Base-by-base conservation (phyloP, 2,888 invertebrate genomes). In the Odontocolon sp. region DNA sequence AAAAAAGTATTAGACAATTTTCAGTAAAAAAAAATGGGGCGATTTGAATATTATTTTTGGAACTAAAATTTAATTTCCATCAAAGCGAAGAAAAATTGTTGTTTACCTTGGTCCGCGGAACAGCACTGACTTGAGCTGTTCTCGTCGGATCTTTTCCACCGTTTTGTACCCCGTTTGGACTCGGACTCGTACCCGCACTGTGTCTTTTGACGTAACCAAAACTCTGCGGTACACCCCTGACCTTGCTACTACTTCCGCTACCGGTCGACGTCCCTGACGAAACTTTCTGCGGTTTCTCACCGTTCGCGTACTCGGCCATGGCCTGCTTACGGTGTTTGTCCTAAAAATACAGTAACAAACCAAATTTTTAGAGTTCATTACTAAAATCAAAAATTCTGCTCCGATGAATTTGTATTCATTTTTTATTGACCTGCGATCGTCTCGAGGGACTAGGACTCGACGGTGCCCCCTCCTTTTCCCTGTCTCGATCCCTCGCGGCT, bases 41-140 rank as follows among this genome's bases (percentile, higher is more conserved):
- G 5, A 2, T 54, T 26, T 21, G 52, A 66, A 38, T 42, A 2
- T 14, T 1, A 23, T 9, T 23, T 16, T 40, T 42, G 28, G 1
- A 1, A 18, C 23, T n/a, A 50, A 11, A 4, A 3, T 28, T 14
- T 18, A n/a, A n/a, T n/a, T n/a, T n/a, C n/a, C n/a, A n/a, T n/a
- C n/a, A n/a, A n/a, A n/a, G 18, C n/a, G 5, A 71, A 69, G 9
- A 26, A 57, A 47, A 26, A 45, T n/a, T n/a, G n/a, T n/a, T n/a
- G n/a, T 52, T 72, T 82, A 91, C 95, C 91, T 96, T 96, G 0
- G 96, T 95, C 84, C 96, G 92, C 5, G 96, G 96, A 42, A 96
- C 96, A 2, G 96, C 96, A 61, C 96, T 95, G 31, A 96, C 96
- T 91, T 96, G 95, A 45, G 96, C 96, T 5, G 96, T 96, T 87